Evolutionary conservation across 2,797 vertebrate genomes (phyloP), one percentile per base, ranked within the genome.

Genomic region (Cercopithecus hamlyni): DNA sequence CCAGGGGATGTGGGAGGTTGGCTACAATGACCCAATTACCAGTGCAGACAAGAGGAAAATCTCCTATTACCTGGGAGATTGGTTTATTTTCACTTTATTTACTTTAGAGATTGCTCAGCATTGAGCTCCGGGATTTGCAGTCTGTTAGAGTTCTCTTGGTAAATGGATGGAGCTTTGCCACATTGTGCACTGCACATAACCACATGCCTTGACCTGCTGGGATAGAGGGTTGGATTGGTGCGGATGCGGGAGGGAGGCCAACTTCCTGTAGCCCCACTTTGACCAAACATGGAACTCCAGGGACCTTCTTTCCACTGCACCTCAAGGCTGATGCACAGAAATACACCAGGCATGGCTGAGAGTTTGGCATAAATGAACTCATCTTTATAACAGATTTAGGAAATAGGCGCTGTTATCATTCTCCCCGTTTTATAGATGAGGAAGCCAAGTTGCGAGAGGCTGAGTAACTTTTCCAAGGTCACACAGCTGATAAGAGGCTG

Each of bases 81-180:
- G 94, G 64, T 61, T 97, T 93, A 79, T 94, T 95, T 94, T 95
- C 87, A 88, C 41, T 93, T 92, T 97, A 76, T 96, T 97, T 97
- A 82, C 91, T 92, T 94, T 85, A 79, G 94, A 70, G 26, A 50
- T 75, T 61, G 22, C 58, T 88, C 33, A 0, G 24, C 55, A 19
- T 50, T 58, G 90, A 92, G 90, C 64, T 52, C 52, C 0, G 0
- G 79, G 86, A 45, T 73, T 88, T 30, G 55, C 61, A 89, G 57
- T 79, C 30, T 10, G 93, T 30, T 57, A 1, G 52, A 43, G 5
- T 57, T 72, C 80, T 76, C 27, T 43, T 41, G 58, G 52, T 45
- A 52, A 61, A 1, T 24, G 13, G 22, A 39, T 27, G 52, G 84
- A 83, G 64, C 22, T 83, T n/a, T 79, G 77, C 33, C 91, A 70